phyloP scores from a whole-genome alignment of 2,113 vertebrate genomes.

The Hylia prasina region DNA sequence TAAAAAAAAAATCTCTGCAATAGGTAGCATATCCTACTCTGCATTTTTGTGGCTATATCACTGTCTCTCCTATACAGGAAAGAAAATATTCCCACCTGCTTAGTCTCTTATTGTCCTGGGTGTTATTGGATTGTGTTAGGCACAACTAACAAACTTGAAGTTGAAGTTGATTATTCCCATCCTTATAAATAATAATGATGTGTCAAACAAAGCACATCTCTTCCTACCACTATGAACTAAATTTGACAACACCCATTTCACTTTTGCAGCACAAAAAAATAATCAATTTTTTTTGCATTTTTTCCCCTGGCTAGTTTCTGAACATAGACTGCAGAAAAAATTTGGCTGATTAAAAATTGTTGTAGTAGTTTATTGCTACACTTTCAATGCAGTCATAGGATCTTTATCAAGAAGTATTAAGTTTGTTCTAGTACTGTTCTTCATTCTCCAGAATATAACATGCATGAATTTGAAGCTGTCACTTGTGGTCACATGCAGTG shows the following conservation, averaged over 20 bases:
- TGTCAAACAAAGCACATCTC: neutral
- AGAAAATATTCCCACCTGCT: neutral
- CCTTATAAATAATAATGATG: neutral
- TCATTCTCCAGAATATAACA: neutral
- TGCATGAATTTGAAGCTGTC: neutral
- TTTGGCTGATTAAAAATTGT: neutral
- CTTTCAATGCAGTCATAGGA: neutral
- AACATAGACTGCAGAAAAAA: neutral
- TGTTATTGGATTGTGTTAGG: neutral
- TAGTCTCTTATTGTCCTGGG: neutral
- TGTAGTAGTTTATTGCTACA: neutral
- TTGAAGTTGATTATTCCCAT: neutral
- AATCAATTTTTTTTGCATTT: neutral
- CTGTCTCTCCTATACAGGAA: neutral
- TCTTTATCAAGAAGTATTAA: neutral
- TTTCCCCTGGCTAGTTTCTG: neutral
- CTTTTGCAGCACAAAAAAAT: neutral
- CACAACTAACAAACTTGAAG: neutral
- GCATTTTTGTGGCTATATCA: neutral
- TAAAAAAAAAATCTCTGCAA: neutral
- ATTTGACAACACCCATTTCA: neutral
- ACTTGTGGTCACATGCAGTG: neutral
- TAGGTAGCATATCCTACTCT: neutral
- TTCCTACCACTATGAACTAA: neutral
- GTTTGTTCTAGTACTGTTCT: neutral